Conservation (phyloP, 1,140 invertebrate species). For the silkworm (Bombyx mori) region ASM3026992v2 NC_085130.1:6618001-6618500, state of each 20-base stretch:
- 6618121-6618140: background rate
- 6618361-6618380: no score
- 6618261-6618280: conserved; percentile 41
- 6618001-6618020: no score
- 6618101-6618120: background rate
- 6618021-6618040: no score
- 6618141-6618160: background rate
- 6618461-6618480: no score
- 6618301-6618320: conserved; percentile 60
- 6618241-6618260: conserved; percentile 60
- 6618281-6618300: conserved; percentile 47
- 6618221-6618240: conserved; percentile 52
- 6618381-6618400: no score
- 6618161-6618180: background rate
- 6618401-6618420: no score
- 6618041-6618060: background rate
- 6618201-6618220: conserved; percentile 39
- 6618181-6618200: background rate
- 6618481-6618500: no score
- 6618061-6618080: background rate
- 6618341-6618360: background rate
- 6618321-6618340: conserved; percentile 31
- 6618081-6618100: background rate
- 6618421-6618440: no score
- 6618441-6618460: no score